Conservation (phyloP, 2,113 vertebrate species). For the Andinoacara biseriatus region DNA sequence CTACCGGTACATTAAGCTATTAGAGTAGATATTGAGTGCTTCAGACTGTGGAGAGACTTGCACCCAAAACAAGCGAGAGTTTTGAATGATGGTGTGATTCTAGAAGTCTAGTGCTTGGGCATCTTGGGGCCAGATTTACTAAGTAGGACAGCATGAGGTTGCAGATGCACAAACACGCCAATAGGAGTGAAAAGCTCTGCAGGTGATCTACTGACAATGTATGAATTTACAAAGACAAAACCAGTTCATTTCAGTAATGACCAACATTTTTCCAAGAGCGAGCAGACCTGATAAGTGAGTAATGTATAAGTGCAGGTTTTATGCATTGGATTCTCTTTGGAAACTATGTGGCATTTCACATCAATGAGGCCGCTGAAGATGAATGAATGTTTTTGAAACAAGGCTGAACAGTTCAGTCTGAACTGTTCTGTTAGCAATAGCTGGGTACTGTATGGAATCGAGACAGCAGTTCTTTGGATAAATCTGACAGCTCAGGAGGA, state of each 20-base stretch:
- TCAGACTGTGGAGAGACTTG: background rate
- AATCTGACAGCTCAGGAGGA: background rate
- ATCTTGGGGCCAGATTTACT: background rate
- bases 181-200: background rate
- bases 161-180: background rate
- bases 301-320: background rate
- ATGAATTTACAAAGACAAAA: background rate
- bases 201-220: background rate
- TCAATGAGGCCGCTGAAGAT: background rate
- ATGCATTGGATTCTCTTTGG: background rate
- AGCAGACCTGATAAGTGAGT: background rate
- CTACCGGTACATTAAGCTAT: conserved; percentile 23
- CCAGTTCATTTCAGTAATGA: background rate
- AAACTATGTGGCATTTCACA: background rate
- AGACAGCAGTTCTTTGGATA: background rate
- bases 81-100: background rate
- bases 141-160: background rate
- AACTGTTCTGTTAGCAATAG: background rate
- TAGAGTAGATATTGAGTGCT: conserved; percentile 1
- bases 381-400: background rate
- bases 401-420: background rate
- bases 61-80: background rate
- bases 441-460: background rate
- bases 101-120: background rate
- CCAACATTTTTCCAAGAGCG: background rate